Evolutionary conservation across 35 echinoderm and acorn worm genomes (phyloP), one percentile per base, ranked within the genome.

Genomic region (Apostichopus parvimensis): DNA sequence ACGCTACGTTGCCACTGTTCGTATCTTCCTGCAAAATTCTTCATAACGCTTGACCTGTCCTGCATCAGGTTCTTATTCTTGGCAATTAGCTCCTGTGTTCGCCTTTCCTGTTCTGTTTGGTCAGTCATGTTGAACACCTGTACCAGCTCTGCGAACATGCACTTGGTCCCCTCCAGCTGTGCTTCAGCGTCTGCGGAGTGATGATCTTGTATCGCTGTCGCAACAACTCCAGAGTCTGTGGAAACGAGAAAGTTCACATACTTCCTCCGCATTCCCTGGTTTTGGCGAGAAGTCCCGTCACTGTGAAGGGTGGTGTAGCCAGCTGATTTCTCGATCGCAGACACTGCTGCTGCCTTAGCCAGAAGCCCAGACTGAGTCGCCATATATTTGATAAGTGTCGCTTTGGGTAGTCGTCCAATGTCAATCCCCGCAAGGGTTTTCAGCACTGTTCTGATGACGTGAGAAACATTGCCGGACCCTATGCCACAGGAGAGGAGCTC

Each of bases 31-130:
- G 88, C 88, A 77, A 90, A 90, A 24, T 90, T 77, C 34, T 90
- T 90, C 64, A 90, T 90, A 2, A 90, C 88, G 54, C 88, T 90
- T 6, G 88, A 90, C 7, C 88, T 22, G 20, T 90, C 88, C 8
- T 77, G 88, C 88, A 90, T 90, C 5, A 90, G 28, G 28, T 90
- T 90, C 55, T 90, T 90, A 28, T 78, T 64, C 15, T 90, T 90
- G 25, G 71, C 6, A 9, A 11, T 24, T 54, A 53, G 1, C 57
- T n/a, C 12, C 25, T 45, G 1, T 2, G 57, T 20, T 77, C 11
- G 5, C 22, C 66, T 57, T 77, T 90, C 4, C 13, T 52, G 17
- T 14, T 64, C 11, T 53, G 14, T 90, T 5, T 11, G 71, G 5
- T 77, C 72, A 77, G 15, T 1, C 4, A 72, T 77, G 25, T 20